These are phyloP conservation scores for Adrianichthys oophorus DNA, from an alignment of 2,797 vertebrate species.

Conservation along the genomic window DNA sequence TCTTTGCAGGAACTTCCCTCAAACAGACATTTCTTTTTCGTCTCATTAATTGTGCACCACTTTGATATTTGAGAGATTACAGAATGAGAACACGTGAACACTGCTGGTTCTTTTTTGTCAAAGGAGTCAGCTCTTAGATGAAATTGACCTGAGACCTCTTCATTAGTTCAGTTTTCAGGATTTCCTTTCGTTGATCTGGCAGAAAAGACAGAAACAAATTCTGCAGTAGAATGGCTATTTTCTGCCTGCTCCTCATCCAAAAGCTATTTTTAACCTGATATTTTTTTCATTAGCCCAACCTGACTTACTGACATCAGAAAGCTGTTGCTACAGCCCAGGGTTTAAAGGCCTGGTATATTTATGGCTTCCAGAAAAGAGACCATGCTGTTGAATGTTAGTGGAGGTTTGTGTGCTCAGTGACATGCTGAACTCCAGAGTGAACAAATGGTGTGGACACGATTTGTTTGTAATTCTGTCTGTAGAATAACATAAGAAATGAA, in stretches of 20 bases:
- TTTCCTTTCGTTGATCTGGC: slow-evolving; percentile 32
- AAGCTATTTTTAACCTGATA: slow-evolving; percentile 71
- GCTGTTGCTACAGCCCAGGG: slow-evolving; percentile 19
- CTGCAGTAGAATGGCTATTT: slow-evolving; percentile 71
- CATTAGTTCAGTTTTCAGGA: slow-evolving; percentile 68
- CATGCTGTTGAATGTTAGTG: slow-evolving; percentile 15
- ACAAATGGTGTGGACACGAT: slow-evolving; percentile 1
- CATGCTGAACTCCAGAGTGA: slow-evolving; percentile 6
- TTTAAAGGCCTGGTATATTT: slow-evolving; percentile 28
- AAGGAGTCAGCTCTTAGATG: not conserved
- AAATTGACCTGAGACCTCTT: not conserved
- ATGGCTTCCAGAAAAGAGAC: slow-evolving; percentile 31
- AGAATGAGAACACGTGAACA: not conserved
- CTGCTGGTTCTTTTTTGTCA: not conserved
- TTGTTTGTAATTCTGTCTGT: slow-evolving; percentile 3
- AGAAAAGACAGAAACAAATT: slow-evolving; percentile 23
- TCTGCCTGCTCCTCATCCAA: slow-evolving; percentile 52
- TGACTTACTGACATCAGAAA: slow-evolving; percentile 68
- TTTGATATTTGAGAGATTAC: not conserved
- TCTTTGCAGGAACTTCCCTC: too few relatives aligned
- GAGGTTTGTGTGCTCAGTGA: slow-evolving; percentile 5
- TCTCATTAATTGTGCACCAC: too few relatives aligned
- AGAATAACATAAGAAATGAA: slow-evolving; percentile 3
- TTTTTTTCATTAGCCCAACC: slow-evolving; percentile 59
- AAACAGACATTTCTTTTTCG: too few relatives aligned